phyloP scores from a whole-genome alignment of 2,113 vertebrate species.

The Polypterus bichir region DNA sequence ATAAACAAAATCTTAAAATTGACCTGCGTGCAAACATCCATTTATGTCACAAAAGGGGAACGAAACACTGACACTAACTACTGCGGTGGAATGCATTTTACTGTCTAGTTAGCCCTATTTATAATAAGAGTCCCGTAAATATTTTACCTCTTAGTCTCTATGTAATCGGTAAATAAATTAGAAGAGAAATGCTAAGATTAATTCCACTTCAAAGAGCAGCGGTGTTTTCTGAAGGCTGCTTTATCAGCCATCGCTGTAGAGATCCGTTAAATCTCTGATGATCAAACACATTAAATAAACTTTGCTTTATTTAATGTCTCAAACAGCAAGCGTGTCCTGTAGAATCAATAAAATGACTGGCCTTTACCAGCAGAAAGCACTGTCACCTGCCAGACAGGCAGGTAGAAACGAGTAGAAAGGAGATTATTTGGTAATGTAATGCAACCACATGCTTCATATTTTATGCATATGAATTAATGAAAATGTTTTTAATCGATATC shows the following conservation, averaged over 20 bases:
- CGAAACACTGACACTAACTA: too few relatives aligned
- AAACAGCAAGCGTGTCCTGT: constrained; percentile 27
- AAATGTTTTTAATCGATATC: too few relatives aligned
- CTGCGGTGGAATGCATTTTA: too few relatives aligned
- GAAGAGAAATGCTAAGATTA: constrained; percentile 14
- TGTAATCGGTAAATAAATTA: constrained; percentile 8
- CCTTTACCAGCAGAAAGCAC: background rate
- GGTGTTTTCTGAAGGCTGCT: constrained; percentile 21
- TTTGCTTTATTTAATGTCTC: constrained; percentile 37
- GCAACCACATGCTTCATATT: too few relatives aligned
- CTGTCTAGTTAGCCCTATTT: background rate
- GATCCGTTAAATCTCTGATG: constrained; percentile 27
- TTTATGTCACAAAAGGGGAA: too few relatives aligned
- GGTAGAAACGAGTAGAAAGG: too few relatives aligned
- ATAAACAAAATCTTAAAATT: too few relatives aligned
- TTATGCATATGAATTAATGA: too few relatives aligned
- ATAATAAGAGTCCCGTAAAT: background rate
- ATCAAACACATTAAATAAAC: constrained; percentile 37
- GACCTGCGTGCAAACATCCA: too few relatives aligned
- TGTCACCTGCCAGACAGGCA: too few relatives aligned
- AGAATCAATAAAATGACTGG: constrained; percentile 26
- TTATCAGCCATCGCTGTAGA: constrained; percentile 23
- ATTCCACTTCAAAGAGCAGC: constrained; percentile 16
- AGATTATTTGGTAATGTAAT: too few relatives aligned
- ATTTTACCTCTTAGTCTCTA: background rate